Evolutionary conservation across 2,113 vertebrate species (phyloP), one percentile per base, ranked within the genome.

Genomic region (Neomonachus schauinslandi): DNA sequence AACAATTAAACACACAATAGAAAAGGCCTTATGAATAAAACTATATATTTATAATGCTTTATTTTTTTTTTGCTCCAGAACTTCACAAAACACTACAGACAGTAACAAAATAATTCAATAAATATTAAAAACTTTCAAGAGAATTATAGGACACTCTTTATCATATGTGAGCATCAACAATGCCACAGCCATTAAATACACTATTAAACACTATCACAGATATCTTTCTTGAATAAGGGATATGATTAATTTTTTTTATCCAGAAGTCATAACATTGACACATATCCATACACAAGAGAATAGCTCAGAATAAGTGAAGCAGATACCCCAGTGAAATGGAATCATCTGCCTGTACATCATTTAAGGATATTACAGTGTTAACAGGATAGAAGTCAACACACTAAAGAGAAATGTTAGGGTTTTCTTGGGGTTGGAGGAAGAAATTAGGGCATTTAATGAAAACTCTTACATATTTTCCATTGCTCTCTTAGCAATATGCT

Each of bases 81-180:
- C 98, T 98, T 96, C 99, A 99, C 99, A 98, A 99, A 99, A 88
- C 99, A 99, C 98, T 98, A 99, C 98, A 99, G 98, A 99, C 98
- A 98, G 98, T 99, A 99, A 99, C 99, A 99, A 99, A 99, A 99
- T 99, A 99, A 98, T 99, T 99, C 98, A 98, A 97, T 98, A 98
- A 98, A 98, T 99, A 98, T 99, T 98, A 99, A 99, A 99, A 99
- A 98, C 98, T 96, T 98, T 94, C 98, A 98, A 98, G 46, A 98
- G 98, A 98, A 97, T 98, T 92, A 89, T 98, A 98, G 76, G 85
- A 96, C 79, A 98, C 95, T 98, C 94, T 98, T 98, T 91, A 71
- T 97, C 98, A 96, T 97, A 91, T 93, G 90, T 97, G 95, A 96
- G 96, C 98, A 98, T 98, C 95, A 97, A 97, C 98, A 98, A 98